These are phyloP conservation scores for Nannospalax galili DNA, from an alignment of 2,113 vertebrate genomes.

Conservation along the genomic window DNA sequence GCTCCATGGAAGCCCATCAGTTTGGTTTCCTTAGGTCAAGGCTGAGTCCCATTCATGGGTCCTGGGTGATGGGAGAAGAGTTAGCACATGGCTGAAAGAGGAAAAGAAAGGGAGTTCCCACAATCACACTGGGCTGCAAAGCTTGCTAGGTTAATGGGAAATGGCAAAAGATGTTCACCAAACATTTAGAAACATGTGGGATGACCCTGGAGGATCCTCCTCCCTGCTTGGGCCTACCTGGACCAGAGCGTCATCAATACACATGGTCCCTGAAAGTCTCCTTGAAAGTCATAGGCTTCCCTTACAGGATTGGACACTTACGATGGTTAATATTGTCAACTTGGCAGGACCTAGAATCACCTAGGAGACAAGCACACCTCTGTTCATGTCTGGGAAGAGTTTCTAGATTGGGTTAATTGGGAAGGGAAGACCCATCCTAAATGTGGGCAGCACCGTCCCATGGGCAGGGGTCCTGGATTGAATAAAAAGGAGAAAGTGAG, in stretches of 20 bases:
- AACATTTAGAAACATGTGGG: background rate
- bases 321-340: background rate
- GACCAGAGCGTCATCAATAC: rapidly evolving
- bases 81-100: background rate
- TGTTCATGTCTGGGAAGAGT: background rate
- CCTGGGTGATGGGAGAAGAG: background rate
- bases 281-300: background rate
- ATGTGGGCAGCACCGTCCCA: too few species aligned
- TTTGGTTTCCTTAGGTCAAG: background rate
- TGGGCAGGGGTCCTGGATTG: background rate
- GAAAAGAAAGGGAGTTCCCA: rapidly evolving
- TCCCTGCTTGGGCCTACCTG: background rate
- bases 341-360: background rate
- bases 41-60: background rate
- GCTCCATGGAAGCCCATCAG: rapidly evolving
- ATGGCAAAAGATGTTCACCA: background rate
- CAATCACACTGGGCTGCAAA: background rate
- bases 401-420: background rate
- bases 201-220: background rate
- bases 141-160: background rate
- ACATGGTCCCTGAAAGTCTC: rapidly evolving
- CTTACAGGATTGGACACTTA: too few species aligned
- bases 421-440: background rate
- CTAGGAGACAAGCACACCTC: background rate
- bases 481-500: background rate